Conservation (phyloP, 2,888 invertebrate genomes). For the Netelia virgata region DNA sequence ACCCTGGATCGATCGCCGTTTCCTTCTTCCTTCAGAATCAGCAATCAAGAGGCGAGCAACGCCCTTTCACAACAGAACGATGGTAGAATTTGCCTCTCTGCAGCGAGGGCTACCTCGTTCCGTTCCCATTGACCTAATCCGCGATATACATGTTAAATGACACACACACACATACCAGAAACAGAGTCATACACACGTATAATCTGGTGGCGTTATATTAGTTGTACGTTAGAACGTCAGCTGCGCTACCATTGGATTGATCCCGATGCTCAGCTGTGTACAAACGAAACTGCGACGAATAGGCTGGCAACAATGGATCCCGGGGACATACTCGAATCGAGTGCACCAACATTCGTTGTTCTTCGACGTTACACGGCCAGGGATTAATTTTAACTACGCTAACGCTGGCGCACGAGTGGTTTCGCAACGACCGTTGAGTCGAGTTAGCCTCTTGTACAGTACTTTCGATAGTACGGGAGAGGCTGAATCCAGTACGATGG, state of each 20-base stretch:
- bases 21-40: conserved; percentile 60
- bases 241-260: conserved; percentile 39
- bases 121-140: conserved; percentile 36
- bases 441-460: not conserved
- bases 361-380: not conserved
- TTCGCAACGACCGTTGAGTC: not conserved
- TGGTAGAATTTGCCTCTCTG: conserved; percentile 43
- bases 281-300: conserved; percentile 47
- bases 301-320: conserved; percentile 43
- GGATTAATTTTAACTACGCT: conserved; percentile 33
- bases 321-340: conserved; percentile 38
- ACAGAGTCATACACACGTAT: not conserved
- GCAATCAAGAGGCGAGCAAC: conserved; percentile 58
- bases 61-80: conserved; percentile 49
- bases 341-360: conserved; percentile 14
- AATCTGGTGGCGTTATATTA: conserved; percentile 39
- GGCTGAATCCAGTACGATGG: not conserved
- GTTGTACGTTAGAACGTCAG: conserved; percentile 48
- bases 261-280: conserved; percentile 21
- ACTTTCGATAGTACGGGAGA: conserved; percentile 20
- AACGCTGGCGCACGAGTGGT: not conserved
- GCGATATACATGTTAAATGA: not conserved
- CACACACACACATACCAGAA: not conserved
- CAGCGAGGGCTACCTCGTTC: conserved; percentile 37
- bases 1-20: conserved; percentile 49